Base-by-base conservation (phyloP, 2,797 vertebrate species). In the Xiphorhynchus erythropygius region DNA sequence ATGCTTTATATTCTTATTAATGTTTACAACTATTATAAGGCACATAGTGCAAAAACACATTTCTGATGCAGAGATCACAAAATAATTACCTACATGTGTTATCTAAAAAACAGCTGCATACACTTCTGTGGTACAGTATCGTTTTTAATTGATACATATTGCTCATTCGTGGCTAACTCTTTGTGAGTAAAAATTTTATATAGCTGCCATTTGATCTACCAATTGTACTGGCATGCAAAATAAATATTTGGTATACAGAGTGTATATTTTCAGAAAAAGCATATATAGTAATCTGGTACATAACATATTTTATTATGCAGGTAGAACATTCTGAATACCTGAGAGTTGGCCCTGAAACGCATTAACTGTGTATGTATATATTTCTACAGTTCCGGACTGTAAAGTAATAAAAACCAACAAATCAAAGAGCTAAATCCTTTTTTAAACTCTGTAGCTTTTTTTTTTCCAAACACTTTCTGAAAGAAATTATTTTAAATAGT, bases 11-110 rank as follows among this genome's bases (percentile, higher is more conserved):
- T 86, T 96, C 47, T 77, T 94, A 95, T 93, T 96, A 96, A 95
- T 97, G 97, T 98, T 98, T 98, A 98, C 97, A 98, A 98, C 87
- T 94, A 81, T 97, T 97, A 97, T 89, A 97, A 97, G 98, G 98
- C 98, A 99, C 98, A 99, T 98, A 98, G 99, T 99, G 98, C 99
- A 98, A 98, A 98, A 98, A 98, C 98, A 98, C 96, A 98, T 98
- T 99, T 99, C 98, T 99, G 98, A 99, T 99, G 99, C 98, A 99
- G 98, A 99, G 98, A 98, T 98, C 97, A 97, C 97, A 98, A 97
- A 89, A 94, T 95, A 91, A 92, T 97, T 95, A 89, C 90, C 87
- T 97, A 95, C 62, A 78, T 23, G 62, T 88, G 94, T 90, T 96
- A 96, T 52, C 94, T 95, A 95, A 78, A 93, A 93, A 96, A 96